Evolutionary conservation across 2,888 invertebrate genomes (phyloP), one percentile per base, ranked within the genome.

Genomic region (Habroteleia sp.): DNA sequence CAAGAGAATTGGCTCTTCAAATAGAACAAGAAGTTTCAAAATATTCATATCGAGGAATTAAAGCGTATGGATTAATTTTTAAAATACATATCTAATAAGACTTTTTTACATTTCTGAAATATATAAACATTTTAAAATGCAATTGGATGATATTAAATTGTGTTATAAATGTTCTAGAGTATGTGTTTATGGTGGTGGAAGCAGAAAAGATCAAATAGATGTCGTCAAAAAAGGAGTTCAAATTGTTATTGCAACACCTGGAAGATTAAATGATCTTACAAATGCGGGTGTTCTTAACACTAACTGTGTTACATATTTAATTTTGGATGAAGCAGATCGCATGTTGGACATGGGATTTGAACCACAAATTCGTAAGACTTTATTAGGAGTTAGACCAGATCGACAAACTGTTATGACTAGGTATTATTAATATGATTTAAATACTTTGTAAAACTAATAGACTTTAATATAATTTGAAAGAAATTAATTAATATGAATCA

Each of bases 321-420:
- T 97, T 10, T 89, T 99, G 60, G n/a, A n/a, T n/a, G n/a, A n/a
- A n/a, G n/a, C n/a, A n/a, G n/a, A n/a, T n/a, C n/a, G n/a, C n/a
- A n/a, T n/a, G n/a, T n/a, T n/a, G n/a, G n/a, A n/a, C n/a, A n/a
- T n/a, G n/a, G n/a, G n/a, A n/a, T n/a, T n/a, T 84, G 95, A 95
- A 82, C 95, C 95, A 1, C 95, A 93, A 91, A 99, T 98, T 77
- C 92, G 95, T 29, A 95, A 94, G 85, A 93, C 94, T 7, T 89
- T 97, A 77, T 90, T 95, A 66, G 93, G 94, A 83, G 92, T 97
- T 13, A 91, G 96, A 54, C 96, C 97, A 3, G 96, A 96, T 84
- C 90, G 97, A 54, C 97, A 98, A 87, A 97, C 97, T n/a, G 93
- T 98, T 0, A 97, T 98, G 97, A 98, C 98, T 0, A 95, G 95